These are phyloP conservation scores for Mythimna loreyi DNA, from an alignment of 2,888 invertebrate genomes.

Conservation along the genomic window DNA sequence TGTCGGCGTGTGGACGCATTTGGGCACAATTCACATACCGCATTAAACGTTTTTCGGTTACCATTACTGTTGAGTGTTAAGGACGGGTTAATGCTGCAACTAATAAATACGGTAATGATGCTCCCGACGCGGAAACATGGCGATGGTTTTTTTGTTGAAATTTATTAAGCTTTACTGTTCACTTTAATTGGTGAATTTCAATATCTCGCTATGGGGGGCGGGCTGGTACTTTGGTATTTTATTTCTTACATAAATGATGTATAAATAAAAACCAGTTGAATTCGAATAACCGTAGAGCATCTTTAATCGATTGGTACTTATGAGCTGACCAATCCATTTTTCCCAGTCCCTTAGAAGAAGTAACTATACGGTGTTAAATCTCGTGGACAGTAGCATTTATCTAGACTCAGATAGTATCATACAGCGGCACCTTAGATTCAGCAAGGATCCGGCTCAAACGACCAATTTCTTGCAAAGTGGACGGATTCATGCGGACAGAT, in stretches of 20 bases:
- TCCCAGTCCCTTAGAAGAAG: conserved; percentile 21
- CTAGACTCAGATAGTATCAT: conserved; percentile 39
- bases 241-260: conserved; percentile 9
- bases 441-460: conserved; percentile 35
- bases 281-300: conserved; percentile 11
- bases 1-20: conserved; percentile 78
- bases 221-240: conserved; percentile 20
- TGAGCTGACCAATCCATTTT: conserved; percentile 30
- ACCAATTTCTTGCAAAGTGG: conserved; percentile 44
- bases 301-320: conserved; percentile 29
- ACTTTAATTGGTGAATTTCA: conserved; percentile 74
- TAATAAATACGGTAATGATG: conserved; percentile 72
- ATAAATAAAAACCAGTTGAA: background rate
- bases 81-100: conserved; percentile 70
- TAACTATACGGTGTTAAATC: conserved; percentile 38
- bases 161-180: conserved; percentile 75
- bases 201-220: conserved; percentile 65
- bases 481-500: conserved; percentile 33
- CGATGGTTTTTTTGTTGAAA: conserved; percentile 67
- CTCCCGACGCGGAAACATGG: conserved; percentile 65
- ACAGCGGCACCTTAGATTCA: conserved; percentile 18
- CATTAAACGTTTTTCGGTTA: conserved; percentile 78
- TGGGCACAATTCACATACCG: conserved; percentile 88
- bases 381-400: conserved; percentile 39
- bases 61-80: conserved; percentile 75